phyloP scores from a whole-genome alignment of 1,140 invertebrate species.

The Pararge aegeria region DNA sequence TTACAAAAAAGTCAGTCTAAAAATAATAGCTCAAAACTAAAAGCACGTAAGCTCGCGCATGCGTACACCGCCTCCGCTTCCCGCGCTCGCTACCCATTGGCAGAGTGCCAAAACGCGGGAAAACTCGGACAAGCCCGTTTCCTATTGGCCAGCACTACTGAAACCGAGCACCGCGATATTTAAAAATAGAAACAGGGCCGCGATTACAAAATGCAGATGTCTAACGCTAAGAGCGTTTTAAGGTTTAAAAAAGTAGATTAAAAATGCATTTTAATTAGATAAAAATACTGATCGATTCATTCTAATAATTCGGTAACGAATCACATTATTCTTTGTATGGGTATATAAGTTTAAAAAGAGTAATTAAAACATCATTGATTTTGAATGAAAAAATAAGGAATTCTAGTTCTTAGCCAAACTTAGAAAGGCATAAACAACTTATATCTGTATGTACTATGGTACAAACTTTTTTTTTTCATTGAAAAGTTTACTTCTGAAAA shows the following conservation, averaged over 20 bases:
- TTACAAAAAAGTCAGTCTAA: neutral
- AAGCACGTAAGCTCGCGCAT: conserved; percentile 33
- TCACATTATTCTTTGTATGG: too few species aligned
- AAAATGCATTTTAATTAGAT: neutral
- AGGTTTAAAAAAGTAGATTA: neutral
- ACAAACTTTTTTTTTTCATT: too few species aligned
- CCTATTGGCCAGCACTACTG: conserved; percentile 61
- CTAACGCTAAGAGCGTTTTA: neutral
- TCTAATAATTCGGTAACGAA: too few species aligned
- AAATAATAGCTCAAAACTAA: conserved; percentile 9
- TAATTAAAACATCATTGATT: too few species aligned
- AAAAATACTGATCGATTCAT: too few species aligned
- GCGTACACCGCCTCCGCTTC: conserved; percentile 49
- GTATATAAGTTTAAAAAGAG: neutral
- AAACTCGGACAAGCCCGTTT: conserved; percentile 45
- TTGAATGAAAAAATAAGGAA: too few species aligned
- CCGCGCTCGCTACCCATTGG: conserved; percentile 62
- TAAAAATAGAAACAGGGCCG: conserved; percentile 71
- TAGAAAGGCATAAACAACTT: too few species aligned
- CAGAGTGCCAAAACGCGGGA: conserved; percentile 70
- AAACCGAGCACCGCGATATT: conserved; percentile 78
- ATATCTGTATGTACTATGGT: too few species aligned
- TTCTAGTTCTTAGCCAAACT: too few species aligned
- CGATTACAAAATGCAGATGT: conserved; percentile 55
- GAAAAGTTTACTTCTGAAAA: neutral